phyloP scores from a whole-genome alignment of 2,113 vertebrate genomes.

The Atractosteus spatula region DNA sequence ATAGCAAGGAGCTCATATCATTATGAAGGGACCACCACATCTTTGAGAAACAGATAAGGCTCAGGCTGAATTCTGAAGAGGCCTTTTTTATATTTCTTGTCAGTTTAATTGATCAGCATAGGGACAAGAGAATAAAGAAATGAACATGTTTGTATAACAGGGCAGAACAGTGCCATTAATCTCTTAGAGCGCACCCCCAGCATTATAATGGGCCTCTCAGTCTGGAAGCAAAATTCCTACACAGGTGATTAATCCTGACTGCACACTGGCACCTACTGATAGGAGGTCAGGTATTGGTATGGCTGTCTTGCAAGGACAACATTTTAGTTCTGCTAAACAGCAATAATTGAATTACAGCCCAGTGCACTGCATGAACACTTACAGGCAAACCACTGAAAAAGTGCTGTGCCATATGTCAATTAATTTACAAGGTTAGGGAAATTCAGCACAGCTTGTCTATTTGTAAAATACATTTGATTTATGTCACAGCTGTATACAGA shows the following conservation, averaged over 20 bases:
- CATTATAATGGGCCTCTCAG: conserved; percentile 46
- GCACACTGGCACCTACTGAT: neutral
- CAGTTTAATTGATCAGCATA: conserved; percentile 40
- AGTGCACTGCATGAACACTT: conserved; percentile 28
- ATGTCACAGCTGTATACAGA: no score
- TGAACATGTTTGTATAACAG: conserved; percentile 45
- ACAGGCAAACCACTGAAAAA: conserved; percentile 21
- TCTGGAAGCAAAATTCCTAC: conserved; percentile 1
- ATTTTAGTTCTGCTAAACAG: conserved; percentile 59
- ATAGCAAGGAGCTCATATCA: neutral
- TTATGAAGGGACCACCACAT: neutral
- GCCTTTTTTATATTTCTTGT: neutral
- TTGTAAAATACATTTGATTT: conserved; percentile 18
- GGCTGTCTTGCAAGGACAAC: conserved; percentile 50
- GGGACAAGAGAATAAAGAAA: conserved; percentile 44
- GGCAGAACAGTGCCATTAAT: conserved; percentile 53
- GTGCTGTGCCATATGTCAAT: conserved; percentile 34
- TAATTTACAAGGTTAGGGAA: conserved; percentile 43
- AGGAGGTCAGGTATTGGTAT: conserved; percentile 43
- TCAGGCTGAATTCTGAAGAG: neutral
- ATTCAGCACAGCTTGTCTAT: conserved; percentile 20
- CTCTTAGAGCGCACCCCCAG: conserved; percentile 37
- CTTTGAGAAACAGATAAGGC: neutral
- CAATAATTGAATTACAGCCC: conserved; percentile 61
- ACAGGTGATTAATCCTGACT: conserved; percentile 13